These are phyloP conservation scores for Pao palembangensis DNA, from an alignment of 2,113 vertebrate species.

Conservation along the genomic window DNA sequence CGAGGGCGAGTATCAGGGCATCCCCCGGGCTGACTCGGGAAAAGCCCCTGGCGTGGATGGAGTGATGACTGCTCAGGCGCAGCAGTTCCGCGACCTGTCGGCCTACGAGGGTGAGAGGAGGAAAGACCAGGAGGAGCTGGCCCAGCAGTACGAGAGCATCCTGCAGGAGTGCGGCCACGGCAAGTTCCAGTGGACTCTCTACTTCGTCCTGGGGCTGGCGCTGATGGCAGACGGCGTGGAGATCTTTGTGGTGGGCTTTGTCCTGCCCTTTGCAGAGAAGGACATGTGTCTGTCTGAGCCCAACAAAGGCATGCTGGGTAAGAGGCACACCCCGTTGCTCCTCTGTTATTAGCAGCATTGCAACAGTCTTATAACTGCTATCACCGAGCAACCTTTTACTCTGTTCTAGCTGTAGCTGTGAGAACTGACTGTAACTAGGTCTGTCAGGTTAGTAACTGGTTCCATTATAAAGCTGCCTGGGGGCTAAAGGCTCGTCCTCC, in stretches of 20 bases:
- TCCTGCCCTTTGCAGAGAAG: conserved; percentile 93
- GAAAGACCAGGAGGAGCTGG: conserved; percentile 90
- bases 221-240: conserved; percentile 96
- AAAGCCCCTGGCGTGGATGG: conserved; percentile 68
- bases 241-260: conserved; percentile 96
- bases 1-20: conserved; percentile 96
- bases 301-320: conserved; percentile 99
- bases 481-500: too few species aligned
- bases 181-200: conserved; percentile 96
- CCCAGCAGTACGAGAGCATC: conserved; percentile 94
- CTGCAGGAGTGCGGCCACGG: conserved; percentile 95
- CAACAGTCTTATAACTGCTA: background rate
- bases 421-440: too few species aligned
- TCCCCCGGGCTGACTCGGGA: conserved; percentile 86
- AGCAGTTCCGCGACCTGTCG: conserved; percentile 76
- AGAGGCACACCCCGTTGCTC: conserved; percentile 30
- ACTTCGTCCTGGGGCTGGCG: conserved; percentile 93
- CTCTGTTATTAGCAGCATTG: background rate
- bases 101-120: conserved; percentile 77
- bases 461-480: too few species aligned
- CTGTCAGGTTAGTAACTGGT: too few species aligned
- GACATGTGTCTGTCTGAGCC: conserved; percentile 98
- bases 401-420: too few species aligned
- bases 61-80: conserved; percentile 52
- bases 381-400: too few species aligned